Conservation (phyloP, 2,888 invertebrate species). For the Oligia strigilis region DNA sequence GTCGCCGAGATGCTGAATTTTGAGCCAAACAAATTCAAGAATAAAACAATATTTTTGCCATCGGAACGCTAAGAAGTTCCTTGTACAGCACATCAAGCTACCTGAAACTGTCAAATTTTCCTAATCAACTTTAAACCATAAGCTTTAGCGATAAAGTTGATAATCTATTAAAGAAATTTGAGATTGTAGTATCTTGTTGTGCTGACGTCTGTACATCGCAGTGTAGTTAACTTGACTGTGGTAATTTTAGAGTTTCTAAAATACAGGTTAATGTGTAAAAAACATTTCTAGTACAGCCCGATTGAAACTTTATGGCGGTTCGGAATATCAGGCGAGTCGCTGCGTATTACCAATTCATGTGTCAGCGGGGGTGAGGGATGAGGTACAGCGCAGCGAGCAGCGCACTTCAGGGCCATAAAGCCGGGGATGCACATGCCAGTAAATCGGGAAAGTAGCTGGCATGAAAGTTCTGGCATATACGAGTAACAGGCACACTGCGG, state of each 20-base stretch:
- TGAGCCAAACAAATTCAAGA: too few species aligned
- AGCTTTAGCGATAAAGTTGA: too few species aligned
- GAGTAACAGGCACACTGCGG: too few species aligned
- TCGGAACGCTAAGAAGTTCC: not conserved
- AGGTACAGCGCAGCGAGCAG: not conserved
- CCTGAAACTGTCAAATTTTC: too few species aligned
- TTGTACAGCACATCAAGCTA: not conserved
- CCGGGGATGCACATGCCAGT: too few species aligned
- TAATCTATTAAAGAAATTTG: too few species aligned
- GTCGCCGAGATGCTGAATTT: not conserved
- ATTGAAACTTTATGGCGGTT: not conserved
- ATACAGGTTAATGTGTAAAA: not conserved
- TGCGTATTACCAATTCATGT: not conserved
- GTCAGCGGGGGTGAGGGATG: too few species aligned
- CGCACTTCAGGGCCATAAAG: not conserved
- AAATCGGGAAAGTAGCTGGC: too few species aligned
- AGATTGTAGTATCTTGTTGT: too few species aligned
- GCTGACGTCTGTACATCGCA: too few species aligned
- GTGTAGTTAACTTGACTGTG: not conserved
- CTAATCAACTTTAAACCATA: too few species aligned
- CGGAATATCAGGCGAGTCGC: not conserved
- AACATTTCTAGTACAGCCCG: not conserved
- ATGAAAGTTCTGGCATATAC: too few species aligned
- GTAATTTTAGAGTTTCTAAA: not conserved
- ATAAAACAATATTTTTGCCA: not conserved